phyloP scores from a whole-genome alignment of 2,797 vertebrate genomes.

The Gymnothorax reevesii region DNA sequence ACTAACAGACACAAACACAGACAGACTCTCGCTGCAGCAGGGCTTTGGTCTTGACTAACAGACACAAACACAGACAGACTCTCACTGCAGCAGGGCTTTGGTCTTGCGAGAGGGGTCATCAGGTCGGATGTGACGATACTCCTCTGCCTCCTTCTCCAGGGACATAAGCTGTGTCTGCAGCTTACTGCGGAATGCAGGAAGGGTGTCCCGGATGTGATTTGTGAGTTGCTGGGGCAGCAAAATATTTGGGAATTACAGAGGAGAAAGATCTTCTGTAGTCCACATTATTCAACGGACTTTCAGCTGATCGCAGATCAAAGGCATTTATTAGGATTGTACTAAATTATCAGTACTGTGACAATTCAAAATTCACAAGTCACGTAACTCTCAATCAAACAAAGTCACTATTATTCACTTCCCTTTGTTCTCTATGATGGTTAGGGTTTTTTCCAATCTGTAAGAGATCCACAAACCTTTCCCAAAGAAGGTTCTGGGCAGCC shows the following conservation, averaged over 20 bases:
- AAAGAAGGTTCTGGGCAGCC: background rate
- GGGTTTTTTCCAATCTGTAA: background rate
- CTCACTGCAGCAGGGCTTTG: slow-evolving; percentile 87
- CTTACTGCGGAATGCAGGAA: slow-evolving; percentile 81
- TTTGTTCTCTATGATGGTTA: background rate
- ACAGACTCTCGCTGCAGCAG: slow-evolving; percentile 81
- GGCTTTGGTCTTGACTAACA: slow-evolving; percentile 61
- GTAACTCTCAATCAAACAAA: background rate
- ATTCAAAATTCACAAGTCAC: background rate
- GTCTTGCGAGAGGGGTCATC: slow-evolving; percentile 85
- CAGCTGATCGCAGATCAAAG: background rate
- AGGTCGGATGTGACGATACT: slow-evolving; percentile 78
- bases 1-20: background rate
- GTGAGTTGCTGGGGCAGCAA: slow-evolving; percentile 82
- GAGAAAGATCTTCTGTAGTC: background rate
- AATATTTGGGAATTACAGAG: slow-evolving; percentile 23
- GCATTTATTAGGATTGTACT: no score
- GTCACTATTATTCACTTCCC: background rate
- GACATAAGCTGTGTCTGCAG: slow-evolving; percentile 81
- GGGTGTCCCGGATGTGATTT: slow-evolving; percentile 87
- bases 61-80: slow-evolving; percentile 36
- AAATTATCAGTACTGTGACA: background rate
- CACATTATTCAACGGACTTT: background rate
- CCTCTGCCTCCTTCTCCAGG: slow-evolving; percentile 84
- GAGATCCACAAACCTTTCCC: background rate